These are phyloP conservation scores for Penelope pileata DNA, from an alignment of 2,113 vertebrate species.

Conservation along the genomic window DNA sequence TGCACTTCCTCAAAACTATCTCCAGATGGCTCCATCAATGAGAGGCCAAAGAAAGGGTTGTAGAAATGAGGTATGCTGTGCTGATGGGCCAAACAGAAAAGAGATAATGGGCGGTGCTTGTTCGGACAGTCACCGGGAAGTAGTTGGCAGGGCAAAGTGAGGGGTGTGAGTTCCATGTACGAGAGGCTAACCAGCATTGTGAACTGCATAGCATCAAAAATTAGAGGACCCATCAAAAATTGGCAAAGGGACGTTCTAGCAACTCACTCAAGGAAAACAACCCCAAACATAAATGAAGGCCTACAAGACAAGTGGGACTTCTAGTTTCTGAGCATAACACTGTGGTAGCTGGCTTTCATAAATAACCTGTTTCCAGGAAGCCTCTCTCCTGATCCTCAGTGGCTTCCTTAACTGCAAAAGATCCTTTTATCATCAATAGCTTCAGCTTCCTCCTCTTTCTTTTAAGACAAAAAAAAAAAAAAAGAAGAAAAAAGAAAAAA, in stretches of 20 bases:
- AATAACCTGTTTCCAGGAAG: not conserved
- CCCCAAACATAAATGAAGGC: not conserved
- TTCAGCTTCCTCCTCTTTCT: not conserved
- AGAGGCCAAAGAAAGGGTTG: not conserved
- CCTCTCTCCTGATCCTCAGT: not conserved
- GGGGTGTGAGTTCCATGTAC: fast-evolving
- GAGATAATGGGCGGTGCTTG: too few relatives aligned
- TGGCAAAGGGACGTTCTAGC: not conserved
- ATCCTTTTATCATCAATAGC: not conserved
- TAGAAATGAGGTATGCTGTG: not conserved
- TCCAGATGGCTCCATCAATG: not conserved
- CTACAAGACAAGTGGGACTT: not conserved
- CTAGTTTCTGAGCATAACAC: not conserved
- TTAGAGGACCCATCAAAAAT: not conserved
- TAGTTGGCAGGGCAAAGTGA: not conserved
- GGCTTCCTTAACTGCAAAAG: not conserved
- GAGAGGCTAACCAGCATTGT: not conserved
- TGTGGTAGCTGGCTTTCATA: not conserved
- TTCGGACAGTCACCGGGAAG: not conserved
- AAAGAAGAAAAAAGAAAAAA: not conserved
- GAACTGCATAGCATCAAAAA: not conserved
- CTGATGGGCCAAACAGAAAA: not conserved
- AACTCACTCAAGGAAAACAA: not conserved
- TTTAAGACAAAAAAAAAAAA: not conserved
- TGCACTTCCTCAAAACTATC: not conserved